Percentiles rank a stretch among this genome's conserved stretches.
Conservation (phyloP, 2,888 invertebrate genomes). For the Andrena flavipes region DNA sequence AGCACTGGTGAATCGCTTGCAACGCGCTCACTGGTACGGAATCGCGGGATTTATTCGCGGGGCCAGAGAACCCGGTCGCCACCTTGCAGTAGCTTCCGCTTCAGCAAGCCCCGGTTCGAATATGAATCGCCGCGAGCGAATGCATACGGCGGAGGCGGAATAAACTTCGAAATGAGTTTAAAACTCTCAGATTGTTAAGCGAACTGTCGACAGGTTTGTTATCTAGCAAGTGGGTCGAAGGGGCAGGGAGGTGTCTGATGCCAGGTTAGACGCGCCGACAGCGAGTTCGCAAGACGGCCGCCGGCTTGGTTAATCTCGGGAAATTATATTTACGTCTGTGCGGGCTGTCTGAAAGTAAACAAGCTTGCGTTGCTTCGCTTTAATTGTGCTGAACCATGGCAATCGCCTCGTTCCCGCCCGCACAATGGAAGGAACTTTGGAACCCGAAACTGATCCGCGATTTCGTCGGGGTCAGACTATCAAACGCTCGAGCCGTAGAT, state of each 20-base stretch:
- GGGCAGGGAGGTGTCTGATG: neutral
- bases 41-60: neutral
- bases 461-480: neutral
- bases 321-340: slow-evolving; percentile 52
- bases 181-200: slow-evolving; percentile 54
- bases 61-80: neutral
- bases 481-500: neutral
- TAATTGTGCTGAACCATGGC: slow-evolving; percentile 32
- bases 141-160: slow-evolving; percentile 25
- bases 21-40: neutral
- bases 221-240: slow-evolving; percentile 13
- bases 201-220: slow-evolving; percentile 47
- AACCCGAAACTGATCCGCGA: neutral
- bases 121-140: slow-evolving; percentile 40
- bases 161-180: slow-evolving; percentile 56
- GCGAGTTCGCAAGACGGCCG: slow-evolving; percentile 17
- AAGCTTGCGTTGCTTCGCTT: slow-evolving; percentile 5
- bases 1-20: neutral
- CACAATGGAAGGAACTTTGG: neutral
- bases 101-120: slow-evolving; percentile 2
- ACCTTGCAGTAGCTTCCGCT: slow-evolving; percentile 5
- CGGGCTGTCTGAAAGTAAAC: slow-evolving; percentile 32
- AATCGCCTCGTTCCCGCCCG: slow-evolving; percentile 2
- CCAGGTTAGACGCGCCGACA: neutral
- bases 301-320: slow-evolving; percentile 35